Evolutionary conservation across 1,140 invertebrate species (phyloP).

Genomic region (honey bee (Apis mellifera)): Amel_HAv3.1 CM009945.2:5501001-5501500

Average conservation of each 20-base stretch:
- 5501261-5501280: no score
- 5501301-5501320: no score
- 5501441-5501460: background rate
- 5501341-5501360: no score
- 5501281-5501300: no score
- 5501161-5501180: background rate
- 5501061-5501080: background rate
- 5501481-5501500: background rate
- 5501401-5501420: background rate
- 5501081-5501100: conserved; percentile 2
- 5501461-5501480: background rate
- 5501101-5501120: background rate
- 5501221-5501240: background rate
- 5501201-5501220: background rate
- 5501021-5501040: background rate
- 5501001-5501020: background rate
- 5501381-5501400: background rate
- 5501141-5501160: background rate
- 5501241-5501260: background rate
- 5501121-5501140: conserved; percentile 1
- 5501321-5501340: no score
- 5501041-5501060: background rate
- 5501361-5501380: no score
- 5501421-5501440: conserved; percentile 1
- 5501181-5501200: conserved; percentile 12